Evolutionary conservation across 2,888 invertebrate species (phyloP).

Genomic region (Stenchaetothrips biformis): DNA sequence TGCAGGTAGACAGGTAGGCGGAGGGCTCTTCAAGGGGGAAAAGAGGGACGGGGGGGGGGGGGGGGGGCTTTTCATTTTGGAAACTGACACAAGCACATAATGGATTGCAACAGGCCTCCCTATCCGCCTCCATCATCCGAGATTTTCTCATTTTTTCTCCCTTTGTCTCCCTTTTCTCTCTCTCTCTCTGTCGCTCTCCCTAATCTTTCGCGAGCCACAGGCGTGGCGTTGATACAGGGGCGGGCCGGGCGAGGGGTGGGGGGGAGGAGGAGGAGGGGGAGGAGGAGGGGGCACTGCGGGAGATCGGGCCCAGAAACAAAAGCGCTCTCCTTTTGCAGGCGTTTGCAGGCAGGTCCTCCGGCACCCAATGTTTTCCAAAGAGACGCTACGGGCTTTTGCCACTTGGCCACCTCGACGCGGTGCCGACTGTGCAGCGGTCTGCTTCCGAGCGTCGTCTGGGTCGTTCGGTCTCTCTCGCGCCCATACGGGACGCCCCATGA

Average conservation of each 20-base stretch:
- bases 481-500: too few species aligned
- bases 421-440: too few species aligned
- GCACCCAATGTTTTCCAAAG: neutral
- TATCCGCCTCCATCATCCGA: slow-evolving; percentile 17
- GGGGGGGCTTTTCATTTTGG: slow-evolving; percentile 17
- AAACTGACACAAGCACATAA: slow-evolving; percentile 23
- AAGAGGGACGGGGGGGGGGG: neutral
- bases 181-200: neutral
- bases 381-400: neutral
- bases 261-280: too few species aligned
- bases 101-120: neutral
- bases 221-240: neutral
- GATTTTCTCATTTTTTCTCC: slow-evolving; percentile 17
- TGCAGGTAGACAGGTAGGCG: slow-evolving; percentile 4
- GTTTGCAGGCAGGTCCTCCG: neutral
- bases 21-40: neutral
- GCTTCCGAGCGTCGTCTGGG: too few species aligned
- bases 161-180: neutral
- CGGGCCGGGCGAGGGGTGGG: too few species aligned
- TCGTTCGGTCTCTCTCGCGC: too few species aligned
- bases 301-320: neutral
- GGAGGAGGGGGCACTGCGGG: neutral
- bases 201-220: neutral
- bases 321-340: neutral
- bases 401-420: neutral